Percentiles rank a stretch among this genome's conserved stretches.
These are phyloP conservation scores for Madoqua kirkii DNA, from an alignment of 2,113 vertebrate genomes.

Conservation along the genomic window DNA sequence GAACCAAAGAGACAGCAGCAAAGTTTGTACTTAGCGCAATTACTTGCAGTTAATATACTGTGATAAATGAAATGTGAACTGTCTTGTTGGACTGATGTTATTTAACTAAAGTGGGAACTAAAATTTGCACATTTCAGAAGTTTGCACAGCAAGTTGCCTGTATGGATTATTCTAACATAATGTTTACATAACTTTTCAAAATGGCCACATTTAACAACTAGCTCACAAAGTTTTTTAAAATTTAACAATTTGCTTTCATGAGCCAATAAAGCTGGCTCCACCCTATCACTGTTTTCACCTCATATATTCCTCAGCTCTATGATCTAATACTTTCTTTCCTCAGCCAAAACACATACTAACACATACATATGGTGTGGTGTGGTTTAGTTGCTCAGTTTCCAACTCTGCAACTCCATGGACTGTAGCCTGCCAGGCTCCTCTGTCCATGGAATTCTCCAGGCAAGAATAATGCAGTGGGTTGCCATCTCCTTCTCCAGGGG, in stretches of 20 bases:
- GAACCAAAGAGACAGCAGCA: background rate
- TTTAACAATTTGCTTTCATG: background rate
- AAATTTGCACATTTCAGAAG: conserved; percentile 14
- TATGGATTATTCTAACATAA: background rate
- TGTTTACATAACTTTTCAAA: background rate
- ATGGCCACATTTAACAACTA: background rate
- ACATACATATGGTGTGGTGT: background rate
- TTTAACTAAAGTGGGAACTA: background rate
- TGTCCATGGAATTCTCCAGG: background rate
- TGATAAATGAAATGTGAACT: conserved; percentile 16
- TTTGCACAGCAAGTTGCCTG: background rate
- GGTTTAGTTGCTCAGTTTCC: background rate
- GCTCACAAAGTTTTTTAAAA: background rate
- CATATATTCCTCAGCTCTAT: background rate
- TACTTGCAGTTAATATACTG: background rate
- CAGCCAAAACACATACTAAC: background rate
- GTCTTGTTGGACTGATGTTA: background rate
- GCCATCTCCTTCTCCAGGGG: background rate
- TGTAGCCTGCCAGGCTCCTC: background rate
- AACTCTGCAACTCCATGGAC: background rate
- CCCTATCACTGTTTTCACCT: background rate
- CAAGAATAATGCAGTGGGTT: background rate
- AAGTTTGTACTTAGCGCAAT: conserved; percentile 10
- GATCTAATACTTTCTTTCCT: background rate
- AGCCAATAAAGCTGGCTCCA: background rate